Evolutionary conservation across 2,797 vertebrate genomes (phyloP).

Genomic region (Tokudaia muenninki): DNA sequence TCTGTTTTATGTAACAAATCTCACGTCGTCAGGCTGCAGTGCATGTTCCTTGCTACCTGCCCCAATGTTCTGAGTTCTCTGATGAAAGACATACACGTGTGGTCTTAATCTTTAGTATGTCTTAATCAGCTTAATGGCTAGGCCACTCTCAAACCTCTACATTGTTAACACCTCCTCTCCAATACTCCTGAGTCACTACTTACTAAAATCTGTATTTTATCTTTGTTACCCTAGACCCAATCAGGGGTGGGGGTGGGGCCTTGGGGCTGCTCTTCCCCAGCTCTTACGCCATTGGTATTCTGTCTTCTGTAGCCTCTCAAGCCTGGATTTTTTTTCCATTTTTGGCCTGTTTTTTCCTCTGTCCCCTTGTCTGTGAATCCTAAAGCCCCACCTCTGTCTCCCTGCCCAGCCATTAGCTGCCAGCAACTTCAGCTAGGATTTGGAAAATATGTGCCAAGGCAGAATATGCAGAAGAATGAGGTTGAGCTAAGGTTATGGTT

Average conservation of each 20-base stretch:
- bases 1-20: not conserved
- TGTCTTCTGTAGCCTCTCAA: not conserved
- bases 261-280: not conserved
- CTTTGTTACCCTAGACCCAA: not conserved
- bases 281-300: not conserved
- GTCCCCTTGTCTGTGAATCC: not conserved
- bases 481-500: slow-evolving; percentile 14
- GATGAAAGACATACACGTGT: not conserved
- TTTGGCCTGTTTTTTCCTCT: not conserved
- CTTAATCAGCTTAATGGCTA: not conserved
- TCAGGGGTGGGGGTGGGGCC: not conserved
- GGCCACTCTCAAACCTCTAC: not conserved
- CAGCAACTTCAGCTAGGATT: not conserved
- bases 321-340: not conserved
- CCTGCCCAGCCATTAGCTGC: not conserved
- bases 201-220: not conserved
- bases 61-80: not conserved
- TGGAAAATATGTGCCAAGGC: slow-evolving; percentile 1
- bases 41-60: not conserved
- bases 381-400: not conserved
- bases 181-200: not conserved
- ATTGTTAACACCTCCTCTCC: not conserved
- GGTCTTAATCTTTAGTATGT: not conserved
- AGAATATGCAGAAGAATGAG: slow-evolving; percentile 40
- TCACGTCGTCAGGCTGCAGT: not conserved